Percentiles rank a stretch among this genome's conserved stretches.
Conservation (phyloP, 2,888 invertebrate genomes). For the Lepidocyrtinus sp. region DNA sequence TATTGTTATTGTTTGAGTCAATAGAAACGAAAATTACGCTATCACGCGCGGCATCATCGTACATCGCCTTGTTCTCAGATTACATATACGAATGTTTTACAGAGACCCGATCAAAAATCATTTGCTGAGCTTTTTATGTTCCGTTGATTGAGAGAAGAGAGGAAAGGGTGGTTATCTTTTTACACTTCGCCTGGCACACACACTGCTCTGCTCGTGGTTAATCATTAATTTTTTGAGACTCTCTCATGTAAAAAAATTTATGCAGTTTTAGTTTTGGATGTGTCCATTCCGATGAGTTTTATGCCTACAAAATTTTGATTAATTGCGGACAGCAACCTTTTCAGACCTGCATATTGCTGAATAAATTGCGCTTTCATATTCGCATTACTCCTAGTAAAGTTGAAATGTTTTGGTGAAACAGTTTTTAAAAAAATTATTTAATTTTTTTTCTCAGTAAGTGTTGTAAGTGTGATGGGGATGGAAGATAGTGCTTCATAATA, state of each 20-base stretch:
- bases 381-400: too few relatives aligned
- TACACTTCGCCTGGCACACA: slow-evolving; percentile 45
- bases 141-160: slow-evolving; percentile 20
- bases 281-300: too few relatives aligned
- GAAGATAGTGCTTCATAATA: background rate
- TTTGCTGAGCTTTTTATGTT: slow-evolving; percentile 4
- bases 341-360: too few relatives aligned
- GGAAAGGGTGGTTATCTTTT: slow-evolving; percentile 36
- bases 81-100: slow-evolving; percentile 11
- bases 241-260: background rate
- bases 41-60: background rate
- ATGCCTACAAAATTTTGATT: too few relatives aligned
- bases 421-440: too few relatives aligned
- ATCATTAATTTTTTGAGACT: background rate
- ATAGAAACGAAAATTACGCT: background rate
- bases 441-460: too few relatives aligned
- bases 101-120: slow-evolving; percentile 34
- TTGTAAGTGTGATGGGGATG: background rate
- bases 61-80: background rate
- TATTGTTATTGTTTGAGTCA: background rate
- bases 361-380: too few relatives aligned
- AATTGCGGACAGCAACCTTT: too few relatives aligned
- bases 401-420: too few relatives aligned
- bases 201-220: background rate
- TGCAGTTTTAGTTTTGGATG: too few relatives aligned